These are phyloP conservation scores for Astyanax mexicanus DNA, from an alignment of 2,797 vertebrate species.

Conservation along the genomic window DNA sequence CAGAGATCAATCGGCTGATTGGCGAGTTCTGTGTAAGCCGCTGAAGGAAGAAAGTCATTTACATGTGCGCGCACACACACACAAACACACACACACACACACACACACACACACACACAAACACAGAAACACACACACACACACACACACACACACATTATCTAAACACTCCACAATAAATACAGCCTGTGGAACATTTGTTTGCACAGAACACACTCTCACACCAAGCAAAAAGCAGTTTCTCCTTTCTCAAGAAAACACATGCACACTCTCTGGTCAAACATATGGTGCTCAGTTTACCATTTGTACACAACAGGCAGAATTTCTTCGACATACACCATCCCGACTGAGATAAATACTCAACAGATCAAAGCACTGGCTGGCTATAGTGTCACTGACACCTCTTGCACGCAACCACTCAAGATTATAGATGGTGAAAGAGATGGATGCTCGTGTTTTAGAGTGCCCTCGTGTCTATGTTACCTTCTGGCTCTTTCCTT, in stretches of 20 bases:
- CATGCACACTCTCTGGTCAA: not conserved
- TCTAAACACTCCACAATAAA: too few relatives aligned
- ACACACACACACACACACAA: conserved; percentile 7
- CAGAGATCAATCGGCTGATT: conserved; percentile 17
- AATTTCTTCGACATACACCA: conserved; percentile 22
- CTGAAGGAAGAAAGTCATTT: conserved; percentile 14
- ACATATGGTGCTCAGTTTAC: not conserved
- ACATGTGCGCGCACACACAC: conserved; percentile 6
- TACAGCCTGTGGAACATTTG: conserved; percentile 16
- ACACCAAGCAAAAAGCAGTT: too few relatives aligned
- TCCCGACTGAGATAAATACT: not conserved
- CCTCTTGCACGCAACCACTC: too few relatives aligned
- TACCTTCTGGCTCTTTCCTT: too few relatives aligned
- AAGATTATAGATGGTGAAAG: too few relatives aligned
- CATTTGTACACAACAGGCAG: not conserved
- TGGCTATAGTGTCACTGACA: too few relatives aligned
- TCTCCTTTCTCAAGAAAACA: too few relatives aligned
- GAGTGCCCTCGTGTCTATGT: too few relatives aligned
- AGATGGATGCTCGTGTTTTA: too few relatives aligned
- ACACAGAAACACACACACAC: conserved; percentile 13
- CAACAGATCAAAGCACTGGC: not conserved
- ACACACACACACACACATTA: too few relatives aligned
- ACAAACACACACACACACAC: conserved; percentile 20
- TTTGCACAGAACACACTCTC: too few relatives aligned
- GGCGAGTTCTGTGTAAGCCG: conserved; percentile 2